Evolutionary conservation across 2,888 invertebrate genomes (phyloP).

Genomic region (Malacosoma neustria): DNA sequence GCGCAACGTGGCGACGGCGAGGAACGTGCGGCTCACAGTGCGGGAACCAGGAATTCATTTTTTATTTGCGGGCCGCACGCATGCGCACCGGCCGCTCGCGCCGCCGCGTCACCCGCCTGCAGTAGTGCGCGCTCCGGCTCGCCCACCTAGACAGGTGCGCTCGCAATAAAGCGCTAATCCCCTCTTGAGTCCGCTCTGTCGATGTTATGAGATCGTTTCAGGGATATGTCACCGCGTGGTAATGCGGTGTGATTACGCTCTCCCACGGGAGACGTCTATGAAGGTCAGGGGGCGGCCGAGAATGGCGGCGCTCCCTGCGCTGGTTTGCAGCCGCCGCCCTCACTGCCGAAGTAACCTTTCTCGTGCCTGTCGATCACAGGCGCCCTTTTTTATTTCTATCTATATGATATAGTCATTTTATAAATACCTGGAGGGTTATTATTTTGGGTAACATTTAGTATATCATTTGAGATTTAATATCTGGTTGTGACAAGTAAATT

Average conservation of each 20-base stretch:
- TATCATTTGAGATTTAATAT: slow-evolving; percentile 14
- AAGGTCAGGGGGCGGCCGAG: slow-evolving; percentile 45
- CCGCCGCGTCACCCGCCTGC: slow-evolving; percentile 38
- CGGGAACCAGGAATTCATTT: slow-evolving; percentile 58
- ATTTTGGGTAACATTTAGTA: slow-evolving; percentile 36
- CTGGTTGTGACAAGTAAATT: no score
- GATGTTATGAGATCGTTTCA: slow-evolving; percentile 30
- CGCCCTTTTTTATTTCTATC: slow-evolving; percentile 21
- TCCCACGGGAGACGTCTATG: slow-evolving; percentile 35
- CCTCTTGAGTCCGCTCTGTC: slow-evolving; percentile 17
- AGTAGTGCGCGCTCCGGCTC: slow-evolving; percentile 42
- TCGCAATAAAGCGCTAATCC: slow-evolving; percentile 25
- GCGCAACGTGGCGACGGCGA: slow-evolving; percentile 42
- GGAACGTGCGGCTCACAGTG: slow-evolving; percentile 57
- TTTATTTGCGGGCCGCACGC: slow-evolving; percentile 46
- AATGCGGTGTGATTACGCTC: slow-evolving; percentile 38
- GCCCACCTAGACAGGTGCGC: slow-evolving; percentile 37
- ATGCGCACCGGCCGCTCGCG: slow-evolving; percentile 42
- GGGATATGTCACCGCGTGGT: slow-evolving; percentile 32
- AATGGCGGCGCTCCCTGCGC: slow-evolving; percentile 16
- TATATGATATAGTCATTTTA: slow-evolving; percentile 41
- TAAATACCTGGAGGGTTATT: slow-evolving; percentile 36
- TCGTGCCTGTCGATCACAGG: slow-evolving; percentile 33
- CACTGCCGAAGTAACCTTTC: slow-evolving; percentile 35
- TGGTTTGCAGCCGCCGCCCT: slow-evolving; percentile 12